A percentile compares a stretch with the other conserved stretches of the same genome.
phyloP scores from a whole-genome alignment of 2,113 vertebrate genomes.

The Cyrtonyx montezumae region DNA sequence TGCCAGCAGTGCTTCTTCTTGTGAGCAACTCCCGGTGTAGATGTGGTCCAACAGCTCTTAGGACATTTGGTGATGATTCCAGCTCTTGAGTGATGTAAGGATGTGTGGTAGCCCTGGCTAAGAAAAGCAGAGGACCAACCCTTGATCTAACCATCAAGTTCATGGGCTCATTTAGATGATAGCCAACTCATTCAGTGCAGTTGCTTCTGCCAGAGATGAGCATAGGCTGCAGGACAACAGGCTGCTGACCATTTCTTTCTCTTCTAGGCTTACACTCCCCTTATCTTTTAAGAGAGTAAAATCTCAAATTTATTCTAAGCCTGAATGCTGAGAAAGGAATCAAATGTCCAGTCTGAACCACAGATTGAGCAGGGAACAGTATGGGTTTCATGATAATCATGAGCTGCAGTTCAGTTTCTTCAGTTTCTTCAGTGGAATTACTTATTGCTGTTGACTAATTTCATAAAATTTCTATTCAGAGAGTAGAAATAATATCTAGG shows the following conservation, averaged over 20 bases:
- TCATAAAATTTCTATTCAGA: background rate
- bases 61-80: background rate
- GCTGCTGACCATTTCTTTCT: background rate
- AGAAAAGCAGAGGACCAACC: background rate
- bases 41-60: background rate
- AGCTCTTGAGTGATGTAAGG: background rate
- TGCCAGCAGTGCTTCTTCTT: rapidly evolving
- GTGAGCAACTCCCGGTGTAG: background rate
- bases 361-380: background rate
- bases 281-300: background rate
- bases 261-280: background rate
- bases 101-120: background rate
- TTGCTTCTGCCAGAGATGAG: background rate
- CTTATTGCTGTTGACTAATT: background rate
- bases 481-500: background rate
- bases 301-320: background rate
- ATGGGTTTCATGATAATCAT: background rate
- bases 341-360: background rate
- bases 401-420: background rate
- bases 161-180: background rate
- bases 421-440: background rate
- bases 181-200: background rate
- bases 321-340: background rate
- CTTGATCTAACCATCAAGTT: background rate
- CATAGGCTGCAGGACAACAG: background rate